These are phyloP conservation scores for Coreius guichenoti DNA, from an alignment of 2,797 vertebrate species.

Conservation along the genomic window DNA sequence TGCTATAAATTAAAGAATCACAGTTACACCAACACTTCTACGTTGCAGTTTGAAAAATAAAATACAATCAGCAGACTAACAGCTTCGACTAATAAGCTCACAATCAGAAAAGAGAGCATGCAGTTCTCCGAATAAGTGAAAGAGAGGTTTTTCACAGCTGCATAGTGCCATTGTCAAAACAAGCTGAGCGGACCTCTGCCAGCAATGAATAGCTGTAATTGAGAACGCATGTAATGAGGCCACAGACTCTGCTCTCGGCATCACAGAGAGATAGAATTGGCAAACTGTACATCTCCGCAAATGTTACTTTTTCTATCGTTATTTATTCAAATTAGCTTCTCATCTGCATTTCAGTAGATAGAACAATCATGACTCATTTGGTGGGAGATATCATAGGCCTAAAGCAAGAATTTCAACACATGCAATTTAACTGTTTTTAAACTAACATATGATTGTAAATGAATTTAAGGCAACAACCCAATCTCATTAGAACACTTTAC, in stretches of 20 bases:
- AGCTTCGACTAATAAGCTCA: conserved; percentile 24
- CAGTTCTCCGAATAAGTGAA: conserved; percentile 1
- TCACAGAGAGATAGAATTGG: conserved; percentile 27
- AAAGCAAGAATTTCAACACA: neutral
- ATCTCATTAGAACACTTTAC: neutral
- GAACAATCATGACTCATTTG: neutral
- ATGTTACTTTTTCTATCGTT: neutral
- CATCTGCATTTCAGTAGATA: conserved; percentile 32
- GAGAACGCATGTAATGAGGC: conserved; percentile 48
- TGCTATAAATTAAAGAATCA: neutral
- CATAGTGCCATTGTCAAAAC: conserved; percentile 21
- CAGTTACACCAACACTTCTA: conserved; percentile 4
- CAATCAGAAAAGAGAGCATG: conserved; percentile 13
- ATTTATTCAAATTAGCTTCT: conserved; percentile 19
- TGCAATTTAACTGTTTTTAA: neutral
- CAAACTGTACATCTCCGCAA: conserved; percentile 11
- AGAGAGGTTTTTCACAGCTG: conserved; percentile 55
- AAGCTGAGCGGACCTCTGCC: conserved; percentile 49
- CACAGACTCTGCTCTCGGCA: conserved; percentile 34
- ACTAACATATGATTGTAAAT: neutral
- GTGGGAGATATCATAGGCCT: neutral
- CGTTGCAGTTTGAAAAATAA: neutral
- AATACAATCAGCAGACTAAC: conserved; percentile 25
- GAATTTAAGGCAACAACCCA: neutral
- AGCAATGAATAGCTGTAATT: conserved; percentile 59